Conservation (phyloP, 2,797 vertebrate species). For the Perdix hodgsoniae region DNA sequence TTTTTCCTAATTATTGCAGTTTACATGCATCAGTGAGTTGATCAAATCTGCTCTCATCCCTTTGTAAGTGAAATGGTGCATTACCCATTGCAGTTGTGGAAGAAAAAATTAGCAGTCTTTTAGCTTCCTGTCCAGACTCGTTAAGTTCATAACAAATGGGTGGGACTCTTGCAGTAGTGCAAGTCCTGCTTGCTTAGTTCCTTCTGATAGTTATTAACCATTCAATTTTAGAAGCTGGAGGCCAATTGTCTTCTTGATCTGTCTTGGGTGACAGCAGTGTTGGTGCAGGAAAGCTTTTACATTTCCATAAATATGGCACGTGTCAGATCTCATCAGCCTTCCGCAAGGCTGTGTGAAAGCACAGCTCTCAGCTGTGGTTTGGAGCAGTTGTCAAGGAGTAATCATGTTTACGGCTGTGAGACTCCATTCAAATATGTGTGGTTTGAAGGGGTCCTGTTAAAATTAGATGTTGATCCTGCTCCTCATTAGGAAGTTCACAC, state of each 20-base stretch:
- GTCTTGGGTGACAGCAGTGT: constrained; percentile 44
- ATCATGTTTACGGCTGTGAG: constrained; percentile 21
- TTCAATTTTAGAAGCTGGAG: constrained; percentile 57
- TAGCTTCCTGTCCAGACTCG: not conserved
- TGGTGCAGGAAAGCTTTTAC: constrained; percentile 27
- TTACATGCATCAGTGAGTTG: not conserved
- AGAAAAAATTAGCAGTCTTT: constrained; percentile 6
- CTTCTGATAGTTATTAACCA: constrained; percentile 48
- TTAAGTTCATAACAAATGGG: constrained; percentile 5
- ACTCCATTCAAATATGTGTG: not conserved
- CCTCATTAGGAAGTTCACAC: constrained; percentile 12
- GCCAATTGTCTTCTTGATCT: constrained; percentile 51
- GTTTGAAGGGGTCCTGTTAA: not conserved
- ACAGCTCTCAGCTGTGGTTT: not conserved
- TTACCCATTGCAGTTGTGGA: not conserved
- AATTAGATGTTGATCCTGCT: not conserved
- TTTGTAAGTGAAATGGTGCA: not conserved
- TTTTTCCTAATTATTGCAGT: not conserved
- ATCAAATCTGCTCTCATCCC: not conserved
- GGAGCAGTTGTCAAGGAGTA: constrained; percentile 19
- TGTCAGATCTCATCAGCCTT: constrained; percentile 44
- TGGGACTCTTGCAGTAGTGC: not conserved
- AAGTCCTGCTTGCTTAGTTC: constrained; percentile 15
- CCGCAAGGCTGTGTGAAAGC: not conserved
- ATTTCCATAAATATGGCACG: constrained; percentile 50